A percentile compares a stretch with the other conserved stretches of the same genome.
phyloP scores from a whole-genome alignment of 2,888 invertebrate genomes.

The Sycophila texana region DNA sequence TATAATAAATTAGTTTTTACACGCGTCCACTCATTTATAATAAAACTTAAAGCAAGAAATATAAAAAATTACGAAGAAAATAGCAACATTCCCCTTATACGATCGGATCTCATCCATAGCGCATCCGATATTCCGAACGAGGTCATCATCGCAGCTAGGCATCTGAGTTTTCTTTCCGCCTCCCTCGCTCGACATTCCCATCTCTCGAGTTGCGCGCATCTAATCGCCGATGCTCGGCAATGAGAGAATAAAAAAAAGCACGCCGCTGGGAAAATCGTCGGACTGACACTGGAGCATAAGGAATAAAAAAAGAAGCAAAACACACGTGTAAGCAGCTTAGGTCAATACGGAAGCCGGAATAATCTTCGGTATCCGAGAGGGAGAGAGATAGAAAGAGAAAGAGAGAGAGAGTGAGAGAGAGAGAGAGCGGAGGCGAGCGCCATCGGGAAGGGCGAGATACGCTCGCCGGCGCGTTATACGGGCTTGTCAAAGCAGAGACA shows the following conservation, averaged over 20 bases:
- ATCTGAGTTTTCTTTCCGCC: too few relatives aligned
- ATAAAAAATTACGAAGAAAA: too few relatives aligned
- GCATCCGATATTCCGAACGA: too few relatives aligned
- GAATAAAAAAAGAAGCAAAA: slow-evolving; percentile 16
- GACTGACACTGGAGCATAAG: too few relatives aligned
- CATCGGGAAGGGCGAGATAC: background rate
- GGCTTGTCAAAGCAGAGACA: slow-evolving; percentile 74
- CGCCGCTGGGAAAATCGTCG: too few relatives aligned
- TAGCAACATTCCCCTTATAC: too few relatives aligned
- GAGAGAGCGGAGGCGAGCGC: background rate
- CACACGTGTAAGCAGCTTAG: slow-evolving; percentile 56
- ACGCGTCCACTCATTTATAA: too few relatives aligned
- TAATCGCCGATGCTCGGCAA: background rate
- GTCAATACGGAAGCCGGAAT: slow-evolving; percentile 53
- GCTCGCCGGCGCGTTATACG: slow-evolving; percentile 60
- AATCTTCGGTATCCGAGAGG: slow-evolving; percentile 39
- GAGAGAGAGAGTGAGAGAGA: background rate
- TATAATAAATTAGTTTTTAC: too few relatives aligned
- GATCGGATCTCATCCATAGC: too few relatives aligned
- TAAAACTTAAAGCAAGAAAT: too few relatives aligned
- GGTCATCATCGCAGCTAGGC: too few relatives aligned
- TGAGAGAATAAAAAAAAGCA: background rate
- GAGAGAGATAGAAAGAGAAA: background rate
- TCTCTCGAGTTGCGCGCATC: background rate
- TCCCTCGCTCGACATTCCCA: background rate